These are phyloP conservation scores for Paradoxurus hermaphroditus DNA, from an alignment of 2,113 vertebrate species.

Conservation along the genomic window DNA sequence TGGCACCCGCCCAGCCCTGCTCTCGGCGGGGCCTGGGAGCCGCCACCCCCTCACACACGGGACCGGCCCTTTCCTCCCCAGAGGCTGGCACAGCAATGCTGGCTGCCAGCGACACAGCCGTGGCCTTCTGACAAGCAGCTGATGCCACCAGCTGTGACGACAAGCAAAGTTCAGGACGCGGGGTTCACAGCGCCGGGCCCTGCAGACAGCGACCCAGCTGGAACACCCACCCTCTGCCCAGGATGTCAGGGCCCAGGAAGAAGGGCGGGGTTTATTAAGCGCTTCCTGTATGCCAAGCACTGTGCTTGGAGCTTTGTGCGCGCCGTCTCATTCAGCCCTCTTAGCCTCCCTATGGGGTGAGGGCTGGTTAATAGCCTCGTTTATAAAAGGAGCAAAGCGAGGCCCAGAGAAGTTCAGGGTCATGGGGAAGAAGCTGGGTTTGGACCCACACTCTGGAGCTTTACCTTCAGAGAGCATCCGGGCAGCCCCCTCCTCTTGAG, in stretches of 20 bases:
- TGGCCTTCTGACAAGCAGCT: constrained; percentile 11
- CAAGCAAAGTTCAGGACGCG: not conserved
- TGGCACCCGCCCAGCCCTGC: fast-evolving
- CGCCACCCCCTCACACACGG: fast-evolving
- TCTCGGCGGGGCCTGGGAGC: not conserved
- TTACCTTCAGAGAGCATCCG: not conserved
- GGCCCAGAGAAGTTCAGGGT: not conserved
- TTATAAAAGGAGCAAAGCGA: not conserved
- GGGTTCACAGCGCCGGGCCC: fast-evolving
- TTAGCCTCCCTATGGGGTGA: fast-evolving
- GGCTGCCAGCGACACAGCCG: not conserved
- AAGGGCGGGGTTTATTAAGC: not conserved
- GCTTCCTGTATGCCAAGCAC: fast-evolving
- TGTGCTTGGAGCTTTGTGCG: not conserved
- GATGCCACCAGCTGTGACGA: not conserved
- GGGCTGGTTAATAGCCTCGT: not conserved
- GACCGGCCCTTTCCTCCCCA: not conserved
- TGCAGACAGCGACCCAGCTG: fast-evolving
- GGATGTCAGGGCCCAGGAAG: not conserved
- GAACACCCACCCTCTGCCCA: fast-evolving
- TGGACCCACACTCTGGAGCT: not conserved
- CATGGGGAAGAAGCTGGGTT: not conserved
- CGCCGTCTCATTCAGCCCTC: not conserved
- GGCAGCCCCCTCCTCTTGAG: not conserved
- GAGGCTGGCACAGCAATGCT: not conserved